Conservation (phyloP, 2,113 vertebrate species). For the Hyla sarda region DNA sequence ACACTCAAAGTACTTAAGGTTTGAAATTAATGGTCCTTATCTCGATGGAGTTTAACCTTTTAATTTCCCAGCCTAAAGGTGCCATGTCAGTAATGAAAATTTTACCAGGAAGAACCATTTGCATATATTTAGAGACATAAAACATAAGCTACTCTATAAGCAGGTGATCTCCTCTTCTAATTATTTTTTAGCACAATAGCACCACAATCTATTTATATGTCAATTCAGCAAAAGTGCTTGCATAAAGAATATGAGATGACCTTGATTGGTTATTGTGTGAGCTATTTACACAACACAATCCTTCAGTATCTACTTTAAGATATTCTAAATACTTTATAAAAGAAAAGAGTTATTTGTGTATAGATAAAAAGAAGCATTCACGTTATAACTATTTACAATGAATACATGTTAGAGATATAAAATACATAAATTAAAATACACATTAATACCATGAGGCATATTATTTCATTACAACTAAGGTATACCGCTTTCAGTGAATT, state of each 20-base stretch:
- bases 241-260: slow-evolving; percentile 28
- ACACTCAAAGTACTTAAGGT: neutral
- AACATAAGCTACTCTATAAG: slow-evolving; percentile 9
- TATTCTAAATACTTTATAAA: neutral
- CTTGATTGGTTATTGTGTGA: slow-evolving; percentile 19
- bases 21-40: slow-evolving; percentile 33
- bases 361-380: too few species aligned
- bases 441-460: neutral
- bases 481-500: too few species aligned
- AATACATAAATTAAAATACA: too few species aligned
- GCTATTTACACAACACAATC: neutral
- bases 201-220: slow-evolving; percentile 16
- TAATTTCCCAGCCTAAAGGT: slow-evolving; percentile 14
- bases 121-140: slow-evolving; percentile 42
- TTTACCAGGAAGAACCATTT: slow-evolving; percentile 32
- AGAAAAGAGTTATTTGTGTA: too few species aligned
- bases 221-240: slow-evolving; percentile 25
- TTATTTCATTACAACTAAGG: too few species aligned
- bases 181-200: slow-evolving; percentile 40
- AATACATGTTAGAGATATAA: neutral
- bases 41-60: slow-evolving; percentile 23
- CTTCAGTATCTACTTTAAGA: neutral
- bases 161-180: slow-evolving; percentile 39
- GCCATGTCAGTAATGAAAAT: slow-evolving; percentile 19
- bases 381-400: neutral